These are phyloP conservation scores for Mythimna albipuncta DNA, from an alignment of 2,888 invertebrate species.

Conservation along the genomic window DNA sequence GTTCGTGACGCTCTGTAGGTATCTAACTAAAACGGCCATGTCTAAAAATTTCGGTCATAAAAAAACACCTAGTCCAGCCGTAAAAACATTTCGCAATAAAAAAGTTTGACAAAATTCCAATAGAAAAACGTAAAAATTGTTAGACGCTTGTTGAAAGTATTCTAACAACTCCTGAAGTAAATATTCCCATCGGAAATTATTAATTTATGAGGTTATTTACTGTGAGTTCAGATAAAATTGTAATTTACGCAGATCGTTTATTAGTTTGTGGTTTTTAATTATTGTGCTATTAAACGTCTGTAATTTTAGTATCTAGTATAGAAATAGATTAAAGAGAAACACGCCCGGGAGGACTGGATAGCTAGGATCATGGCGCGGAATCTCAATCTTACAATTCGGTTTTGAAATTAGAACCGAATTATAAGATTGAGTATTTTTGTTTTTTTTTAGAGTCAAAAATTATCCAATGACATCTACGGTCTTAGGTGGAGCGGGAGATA, in stretches of 20 bases:
- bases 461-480: too few species aligned
- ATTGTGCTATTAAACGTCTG: conserved; percentile 4
- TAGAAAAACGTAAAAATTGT: conserved; percentile 39
- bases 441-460: too few species aligned
- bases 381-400: too few species aligned
- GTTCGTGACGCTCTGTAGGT: conserved; percentile 29
- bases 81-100: conserved; percentile 71
- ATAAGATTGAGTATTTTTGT: too few species aligned
- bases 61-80: conserved; percentile 65
- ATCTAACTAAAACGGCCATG: conserved; percentile 59
- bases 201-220: conserved; percentile 25
- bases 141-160: conserved; percentile 34
- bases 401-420: too few species aligned
- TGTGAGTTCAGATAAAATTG: conserved; percentile 3
- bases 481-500: too few species aligned
- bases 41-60: conserved; percentile 68
- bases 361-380: background rate
- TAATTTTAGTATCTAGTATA: background rate
- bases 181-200: conserved; percentile 21
- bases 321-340: background rate
- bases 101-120: conserved; percentile 62
- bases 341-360: background rate
- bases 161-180: conserved; percentile 21
- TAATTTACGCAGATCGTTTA: background rate
- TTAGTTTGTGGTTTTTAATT: conserved; percentile 15